Evolutionary conservation across 2,888 invertebrate species (phyloP), one percentile per base, ranked within the genome.

Genomic region (Drosophila mercatorum): DNA sequence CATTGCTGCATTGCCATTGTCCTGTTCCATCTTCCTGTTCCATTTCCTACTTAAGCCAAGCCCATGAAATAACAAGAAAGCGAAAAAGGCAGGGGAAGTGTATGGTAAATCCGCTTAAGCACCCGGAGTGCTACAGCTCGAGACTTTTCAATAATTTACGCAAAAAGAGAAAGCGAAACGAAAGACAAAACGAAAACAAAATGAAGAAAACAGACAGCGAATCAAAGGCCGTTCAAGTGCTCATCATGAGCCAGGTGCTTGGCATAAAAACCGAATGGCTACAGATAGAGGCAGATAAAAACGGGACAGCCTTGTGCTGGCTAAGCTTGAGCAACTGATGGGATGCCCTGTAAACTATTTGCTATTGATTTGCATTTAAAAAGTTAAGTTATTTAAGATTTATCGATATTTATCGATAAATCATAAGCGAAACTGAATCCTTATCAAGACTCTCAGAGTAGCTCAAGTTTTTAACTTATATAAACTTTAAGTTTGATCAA

Each of bases 71-170:
- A 44, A 56, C 46, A 40, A 11, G 17, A 34, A 41, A n/a, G 46
- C 10, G 43, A 53, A 46, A 4, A 14, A 17, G 44, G 41, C n/a
- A 12, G 36, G 56, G 34, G 14, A 69, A 41, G 59, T 56, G 59
- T 51, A 44, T 66, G 65, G 71, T 55, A 82, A 85, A 88, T 83
- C 83, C 81, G 83, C 85, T 88, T 88, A 86, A 86, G 74, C 68
- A 70, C 31, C 41, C 55, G 56, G 62, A 80, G 70, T 73, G 75
- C 68, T 68, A 52, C 71, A 60, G 67, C 88, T 76, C 65, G 75
- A 83, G 80, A 80, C 81, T 78, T 86, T 88, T 80, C 74, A 81
- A 86, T 88, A 88, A 85, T 88, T 86, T 75, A 85, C 83, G 70
- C 63, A 65, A 69, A 69, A 73, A 53, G 47, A 53, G 47, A 62